phyloP scores from a whole-genome alignment of 2,797 vertebrate genomes.

The Thaleichthys pacificus region DNA sequence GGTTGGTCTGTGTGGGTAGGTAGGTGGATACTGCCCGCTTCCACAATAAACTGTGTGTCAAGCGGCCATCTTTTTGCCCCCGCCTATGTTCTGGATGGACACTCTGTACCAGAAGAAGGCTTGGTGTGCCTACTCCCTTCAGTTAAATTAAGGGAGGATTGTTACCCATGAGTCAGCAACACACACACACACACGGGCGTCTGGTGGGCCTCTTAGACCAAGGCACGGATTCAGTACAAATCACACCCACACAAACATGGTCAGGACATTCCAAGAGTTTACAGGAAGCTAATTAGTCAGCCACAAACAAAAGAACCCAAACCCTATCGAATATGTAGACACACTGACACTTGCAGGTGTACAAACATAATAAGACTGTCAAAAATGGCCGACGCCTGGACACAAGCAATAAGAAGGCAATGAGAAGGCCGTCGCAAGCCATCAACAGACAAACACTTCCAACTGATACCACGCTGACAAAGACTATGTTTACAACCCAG shows the following conservation, averaged over 20 bases:
- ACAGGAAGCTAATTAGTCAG: background rate
- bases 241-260: background rate
- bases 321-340: too few species aligned
- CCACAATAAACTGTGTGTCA: constrained; percentile 16
- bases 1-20: background rate
- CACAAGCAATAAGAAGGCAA: too few species aligned
- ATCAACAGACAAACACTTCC: background rate
- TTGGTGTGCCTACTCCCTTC: background rate
- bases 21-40: constrained; percentile 7
- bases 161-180: constrained; percentile 25
- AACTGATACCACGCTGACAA: background rate
- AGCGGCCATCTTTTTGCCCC: constrained; percentile 27
- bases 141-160: constrained; percentile 24
- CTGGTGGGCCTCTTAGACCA: background rate
- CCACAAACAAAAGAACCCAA: too few species aligned
- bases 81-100: constrained; percentile 20
- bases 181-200: constrained; percentile 1
- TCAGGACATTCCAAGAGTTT: background rate
- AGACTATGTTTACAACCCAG: background rate
- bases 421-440: background rate
- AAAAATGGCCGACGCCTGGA: background rate
- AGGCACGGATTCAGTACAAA: background rate
- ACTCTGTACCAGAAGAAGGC: background rate
- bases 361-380: background rate
- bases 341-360: too few species aligned